Evolutionary conservation across 2,888 invertebrate genomes (phyloP), one percentile per base, ranked within the genome.

Genomic region (Cetonia aurata): DNA sequence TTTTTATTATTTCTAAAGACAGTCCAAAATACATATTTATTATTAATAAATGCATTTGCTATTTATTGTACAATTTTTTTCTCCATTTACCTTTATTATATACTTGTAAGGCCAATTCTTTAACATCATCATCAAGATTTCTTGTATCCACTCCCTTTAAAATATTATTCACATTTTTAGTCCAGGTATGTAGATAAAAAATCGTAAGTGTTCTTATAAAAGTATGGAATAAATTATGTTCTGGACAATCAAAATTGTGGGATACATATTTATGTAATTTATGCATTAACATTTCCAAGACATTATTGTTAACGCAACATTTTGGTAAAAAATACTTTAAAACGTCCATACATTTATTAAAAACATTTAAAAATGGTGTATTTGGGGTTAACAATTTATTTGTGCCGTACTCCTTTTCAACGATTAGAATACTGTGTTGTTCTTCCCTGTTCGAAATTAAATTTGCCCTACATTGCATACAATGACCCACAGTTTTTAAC

Each of bases 111-210:
- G 44, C 44, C 13, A 44, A 44, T 13, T 10, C 44, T 13, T 44
- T 44, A n/a, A 44, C 6, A 44, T 44, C 44, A 44, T 44, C 44
- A 13, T 44, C 44, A 13, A 44, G 1, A 6, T 44, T 44, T 13
- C 44, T 44, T 10, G 13, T 13, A 44, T 44, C 44, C 44, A 44
- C 12, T 13, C 44, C 44, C 44, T 44, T 44, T 10, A 44, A 44
- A n/a, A 44, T 44, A n/a, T 44, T 44, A 44, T 44, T 44, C 12
- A 44, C 13, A 44, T 44, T 44, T 44, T 44, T 44, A n/a, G 13
- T 44, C 44, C 44, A 44, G 10, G 13, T 13, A 44, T 44, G 13
- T 13, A 41, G 13, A 44, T 44, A 44, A 44, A 44, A 44, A n/a
- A 44, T 10, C 13, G 13, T 13, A n/a, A 44, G 13, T 44, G 10